Percentiles rank a stretch among this genome's conserved stretches.
Evolutionary conservation across 2,113 vertebrate species (phyloP).

Genomic region (Macaca nemestrina): DNA sequence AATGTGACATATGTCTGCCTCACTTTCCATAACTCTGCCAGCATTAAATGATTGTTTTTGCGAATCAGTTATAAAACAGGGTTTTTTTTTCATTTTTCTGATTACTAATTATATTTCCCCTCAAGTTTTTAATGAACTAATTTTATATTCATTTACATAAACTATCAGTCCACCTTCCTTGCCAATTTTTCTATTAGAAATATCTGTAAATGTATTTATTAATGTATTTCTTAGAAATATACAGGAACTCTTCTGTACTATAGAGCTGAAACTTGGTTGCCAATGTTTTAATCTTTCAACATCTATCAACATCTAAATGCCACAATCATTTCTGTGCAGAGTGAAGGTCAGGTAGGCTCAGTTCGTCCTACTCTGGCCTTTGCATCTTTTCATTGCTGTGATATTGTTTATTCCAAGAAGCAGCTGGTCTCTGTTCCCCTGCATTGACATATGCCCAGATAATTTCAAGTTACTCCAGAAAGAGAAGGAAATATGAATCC

Average conservation of each 20-base stretch:
- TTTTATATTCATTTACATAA: background rate
- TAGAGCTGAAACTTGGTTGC: background rate
- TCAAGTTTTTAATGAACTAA: background rate
- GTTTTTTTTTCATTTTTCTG: background rate
- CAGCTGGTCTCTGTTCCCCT: background rate
- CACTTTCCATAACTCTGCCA: background rate
- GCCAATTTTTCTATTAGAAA: background rate
- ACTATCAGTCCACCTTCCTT: background rate
- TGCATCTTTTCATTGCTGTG: background rate
- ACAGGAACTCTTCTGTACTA: background rate
- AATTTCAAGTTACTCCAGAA: conserved; percentile 9
- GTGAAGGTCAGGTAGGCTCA: background rate
- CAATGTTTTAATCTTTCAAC: background rate
- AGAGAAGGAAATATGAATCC: background rate
- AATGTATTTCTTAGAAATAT: background rate
- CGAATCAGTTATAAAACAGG: background rate
- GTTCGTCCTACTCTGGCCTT: background rate
- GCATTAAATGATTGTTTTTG: conserved; percentile 16
- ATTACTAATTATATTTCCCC: background rate
- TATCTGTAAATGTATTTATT: conserved; percentile 3
- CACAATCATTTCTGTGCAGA: background rate
- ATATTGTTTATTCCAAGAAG: background rate
- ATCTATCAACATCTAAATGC: conserved; percentile 22
- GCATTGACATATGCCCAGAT: background rate
- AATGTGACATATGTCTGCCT: background rate